Evolutionary conservation across 2,113 vertebrate genomes (phyloP).

Genomic region (Daphoenositta chrysoptera): DNA sequence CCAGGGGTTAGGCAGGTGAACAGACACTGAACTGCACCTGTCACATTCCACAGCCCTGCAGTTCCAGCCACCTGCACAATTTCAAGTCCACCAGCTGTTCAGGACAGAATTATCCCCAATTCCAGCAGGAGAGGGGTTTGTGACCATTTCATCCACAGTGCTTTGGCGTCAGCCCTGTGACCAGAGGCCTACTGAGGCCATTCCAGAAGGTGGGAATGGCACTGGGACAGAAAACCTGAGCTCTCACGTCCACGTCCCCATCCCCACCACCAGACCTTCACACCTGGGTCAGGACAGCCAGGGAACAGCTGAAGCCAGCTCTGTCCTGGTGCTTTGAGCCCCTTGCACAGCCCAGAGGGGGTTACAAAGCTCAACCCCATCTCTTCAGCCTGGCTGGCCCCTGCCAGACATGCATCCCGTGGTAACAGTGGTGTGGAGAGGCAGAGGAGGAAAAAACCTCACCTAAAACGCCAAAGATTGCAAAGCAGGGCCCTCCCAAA

Average conservation of each 20-base stretch:
- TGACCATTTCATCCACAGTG: neutral
- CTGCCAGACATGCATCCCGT: accelerated
- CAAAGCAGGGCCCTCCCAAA: neutral
- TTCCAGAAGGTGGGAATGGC: neutral
- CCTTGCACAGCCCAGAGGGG: neutral
- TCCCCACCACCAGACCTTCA: neutral
- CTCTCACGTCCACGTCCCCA: neutral
- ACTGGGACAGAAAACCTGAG: neutral
- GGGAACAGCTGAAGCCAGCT: neutral
- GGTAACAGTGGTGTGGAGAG: neutral
- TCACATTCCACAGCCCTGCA: neutral
- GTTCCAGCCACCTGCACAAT: neutral
- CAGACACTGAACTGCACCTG: neutral
- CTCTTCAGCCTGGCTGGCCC: neutral
- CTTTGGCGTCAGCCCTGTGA: neutral
- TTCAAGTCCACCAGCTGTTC: neutral
- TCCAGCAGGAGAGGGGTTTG: neutral
- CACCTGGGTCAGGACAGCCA: accelerated
- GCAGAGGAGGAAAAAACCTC: neutral
- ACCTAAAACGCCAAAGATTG: neutral
- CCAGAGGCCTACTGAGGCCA: neutral
- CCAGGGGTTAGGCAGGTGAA: neutral
- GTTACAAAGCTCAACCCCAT: neutral
- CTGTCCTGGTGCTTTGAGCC: neutral
- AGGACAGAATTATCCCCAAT: neutral